phyloP scores from a whole-genome alignment of 2,888 invertebrate genomes.

The Uloborus plumipes region DNA sequence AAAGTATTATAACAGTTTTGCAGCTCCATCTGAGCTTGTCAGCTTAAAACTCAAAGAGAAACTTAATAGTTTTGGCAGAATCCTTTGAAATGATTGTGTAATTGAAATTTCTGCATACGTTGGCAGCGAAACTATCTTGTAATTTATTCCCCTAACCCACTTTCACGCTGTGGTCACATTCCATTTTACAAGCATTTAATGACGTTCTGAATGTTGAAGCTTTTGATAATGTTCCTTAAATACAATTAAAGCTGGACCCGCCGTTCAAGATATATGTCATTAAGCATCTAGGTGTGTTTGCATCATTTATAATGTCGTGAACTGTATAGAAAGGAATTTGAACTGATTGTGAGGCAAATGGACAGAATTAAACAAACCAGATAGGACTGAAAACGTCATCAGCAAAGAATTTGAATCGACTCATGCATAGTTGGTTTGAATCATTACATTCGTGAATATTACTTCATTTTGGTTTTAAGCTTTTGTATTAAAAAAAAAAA shows the following conservation, averaged over 20 bases:
- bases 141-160: conserved; percentile 45
- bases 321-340: conserved; percentile 32
- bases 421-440: too few relatives aligned
- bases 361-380: too few relatives aligned
- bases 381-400: too few relatives aligned
- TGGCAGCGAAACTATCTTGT: conserved; percentile 16
- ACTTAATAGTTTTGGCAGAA: conserved; percentile 33
- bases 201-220: conserved; percentile 55
- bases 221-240: conserved; percentile 46
- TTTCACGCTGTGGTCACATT: conserved; percentile 26
- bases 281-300: conserved; percentile 32
- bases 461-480: too few relatives aligned
- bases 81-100: too few relatives aligned
- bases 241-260: conserved; percentile 46
- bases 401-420: too few relatives aligned
- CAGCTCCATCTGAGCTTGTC: conserved; percentile 15
- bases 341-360: not conserved
- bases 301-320: conserved; percentile 49
- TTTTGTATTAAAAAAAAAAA: too few relatives aligned
- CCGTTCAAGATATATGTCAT: conserved; percentile 49
- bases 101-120: conserved; percentile 48
- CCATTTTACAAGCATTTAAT: conserved; percentile 43
- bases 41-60: conserved; percentile 15
- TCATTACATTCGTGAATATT: too few relatives aligned
- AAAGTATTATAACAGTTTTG: too few relatives aligned